Evolutionary conservation across 2,113 vertebrate genomes (phyloP), one percentile per base, ranked within the genome.

Genomic region (Chionomys nivalis): DNA sequence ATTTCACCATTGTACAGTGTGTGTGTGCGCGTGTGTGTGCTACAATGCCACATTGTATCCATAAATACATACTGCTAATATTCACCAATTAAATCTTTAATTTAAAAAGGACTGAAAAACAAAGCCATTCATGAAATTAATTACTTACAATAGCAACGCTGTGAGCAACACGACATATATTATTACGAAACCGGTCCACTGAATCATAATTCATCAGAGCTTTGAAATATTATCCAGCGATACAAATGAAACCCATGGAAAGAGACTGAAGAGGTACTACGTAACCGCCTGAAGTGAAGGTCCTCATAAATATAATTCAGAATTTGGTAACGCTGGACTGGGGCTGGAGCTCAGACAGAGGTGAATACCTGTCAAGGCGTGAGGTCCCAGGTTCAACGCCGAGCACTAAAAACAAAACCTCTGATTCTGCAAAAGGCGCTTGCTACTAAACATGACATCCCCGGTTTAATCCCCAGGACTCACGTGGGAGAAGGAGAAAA

Each of bases 61-160:
- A 36, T 42, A 82, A 81, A 61, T 42, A 89, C 39, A 72, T 9
- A 44, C 26, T 70, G 33, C 65, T 94, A 83, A 24, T 85, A 58
- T 42, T 58, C 52, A 39, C 33, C 26, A 36, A 76, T 83, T 89
- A 93, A 66, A 66, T 17, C 24, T 83, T 83, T 14, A 81, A 63
- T 36, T 61, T 85, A 52, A 49, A 82, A 93, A 81, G 75, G 49
- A 86, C 23, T 7, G n/a, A 55, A 12, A 24, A 91, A 72, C 39
- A 68, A 68, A 24, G 36, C 47, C 83, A 91, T 78, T 96, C 14
- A 73, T n/a, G 70, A 65, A 36, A 94, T 33, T 26, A 24, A 66
- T 78, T 88, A 83, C 16, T 92, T 96, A 28, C n/a, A 82, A 77
- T 77, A 91, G 21, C 73, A 97, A 76, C 24, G 19, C 24, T 66